Conservation (phyloP, 2,797 vertebrate genomes). For the Diplodus sargus region DNA sequence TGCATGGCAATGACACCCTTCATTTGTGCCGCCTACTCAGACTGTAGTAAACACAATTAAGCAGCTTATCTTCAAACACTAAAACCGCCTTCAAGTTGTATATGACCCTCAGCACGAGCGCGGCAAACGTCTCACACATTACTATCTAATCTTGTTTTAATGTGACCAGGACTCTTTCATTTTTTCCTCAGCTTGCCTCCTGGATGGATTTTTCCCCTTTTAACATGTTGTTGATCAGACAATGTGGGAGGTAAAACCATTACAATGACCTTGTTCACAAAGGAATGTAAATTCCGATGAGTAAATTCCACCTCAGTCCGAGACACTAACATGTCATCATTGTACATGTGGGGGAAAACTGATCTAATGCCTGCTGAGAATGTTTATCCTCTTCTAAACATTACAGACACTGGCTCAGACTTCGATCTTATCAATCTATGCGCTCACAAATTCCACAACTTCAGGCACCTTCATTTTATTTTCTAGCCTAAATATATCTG, state of each 20-base stretch:
- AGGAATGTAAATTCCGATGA: slow-evolving; percentile 65
- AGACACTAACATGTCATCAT: slow-evolving; percentile 60
- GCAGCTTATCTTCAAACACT: slow-evolving; percentile 29
- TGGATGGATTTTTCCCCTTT: slow-evolving; percentile 22
- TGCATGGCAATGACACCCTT: slow-evolving; percentile 30
- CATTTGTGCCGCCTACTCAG: slow-evolving; percentile 15
- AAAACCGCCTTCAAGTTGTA: slow-evolving; percentile 17
- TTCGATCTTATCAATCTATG: slow-evolving; percentile 45
- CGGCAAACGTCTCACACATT: slow-evolving; percentile 11
- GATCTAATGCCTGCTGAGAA: slow-evolving; percentile 46
- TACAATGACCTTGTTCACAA: slow-evolving; percentile 35
- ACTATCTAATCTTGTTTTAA: slow-evolving; percentile 28
- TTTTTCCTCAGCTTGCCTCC: neutral
- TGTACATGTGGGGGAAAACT: slow-evolving; percentile 28
- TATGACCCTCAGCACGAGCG: neutral
- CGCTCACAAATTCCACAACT: slow-evolving; percentile 62
- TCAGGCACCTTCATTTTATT: slow-evolving; percentile 63
- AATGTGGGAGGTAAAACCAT: slow-evolving; percentile 31
- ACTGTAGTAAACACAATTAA: slow-evolving; percentile 19
- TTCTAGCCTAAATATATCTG: slow-evolving; percentile 65
- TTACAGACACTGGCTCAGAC: slow-evolving; percentile 10
- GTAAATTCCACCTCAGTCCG: slow-evolving; percentile 39
- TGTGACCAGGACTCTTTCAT: neutral
- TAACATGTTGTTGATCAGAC: slow-evolving; percentile 5
- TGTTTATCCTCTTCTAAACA: slow-evolving; percentile 72